Conservation (phyloP, 30 jellyfish, hydroid and myxozoan genomes). For the Aurelia sp. region DNA sequence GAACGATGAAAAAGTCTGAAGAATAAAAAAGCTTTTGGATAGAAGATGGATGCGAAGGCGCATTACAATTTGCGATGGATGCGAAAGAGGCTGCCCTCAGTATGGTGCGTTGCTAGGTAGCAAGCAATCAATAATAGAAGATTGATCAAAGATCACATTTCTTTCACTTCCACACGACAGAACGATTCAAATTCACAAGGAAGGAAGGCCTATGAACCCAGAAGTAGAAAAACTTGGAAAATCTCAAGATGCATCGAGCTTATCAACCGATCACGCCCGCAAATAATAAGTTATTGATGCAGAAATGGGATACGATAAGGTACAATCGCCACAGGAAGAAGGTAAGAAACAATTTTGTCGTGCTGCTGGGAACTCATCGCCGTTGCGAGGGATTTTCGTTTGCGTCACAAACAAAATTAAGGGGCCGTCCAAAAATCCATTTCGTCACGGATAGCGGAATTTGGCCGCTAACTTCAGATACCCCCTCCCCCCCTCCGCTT, state of each 20-base stretch:
- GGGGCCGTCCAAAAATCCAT: no score
- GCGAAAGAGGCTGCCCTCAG: no score
- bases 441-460: no score
- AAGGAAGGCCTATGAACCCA: neutral
- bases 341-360: slow-evolving; percentile 37
- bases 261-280: slow-evolving; percentile 99
- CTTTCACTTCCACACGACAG: no score
- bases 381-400: neutral
- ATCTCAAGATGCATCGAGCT: slow-evolving; percentile 91
- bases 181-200: no score
- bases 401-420: no score
- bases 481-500: no score
- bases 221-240: neutral
- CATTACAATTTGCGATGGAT: no score
- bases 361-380: neutral
- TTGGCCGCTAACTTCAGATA: no score
- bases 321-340: slow-evolving; percentile 86
- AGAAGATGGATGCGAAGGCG: no score
- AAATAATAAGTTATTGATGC: slow-evolving; percentile 82
- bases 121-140: neutral
- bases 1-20: no score
- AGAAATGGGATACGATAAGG: slow-evolving; percentile 94
- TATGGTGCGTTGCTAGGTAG: slow-evolving; percentile 14
- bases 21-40: no score
- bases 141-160: slow-evolving; percentile 32